Evolutionary conservation across 2,888 invertebrate species (phyloP), one percentile per base, ranked within the genome.

Genomic region (Thalpophila matura): DNA sequence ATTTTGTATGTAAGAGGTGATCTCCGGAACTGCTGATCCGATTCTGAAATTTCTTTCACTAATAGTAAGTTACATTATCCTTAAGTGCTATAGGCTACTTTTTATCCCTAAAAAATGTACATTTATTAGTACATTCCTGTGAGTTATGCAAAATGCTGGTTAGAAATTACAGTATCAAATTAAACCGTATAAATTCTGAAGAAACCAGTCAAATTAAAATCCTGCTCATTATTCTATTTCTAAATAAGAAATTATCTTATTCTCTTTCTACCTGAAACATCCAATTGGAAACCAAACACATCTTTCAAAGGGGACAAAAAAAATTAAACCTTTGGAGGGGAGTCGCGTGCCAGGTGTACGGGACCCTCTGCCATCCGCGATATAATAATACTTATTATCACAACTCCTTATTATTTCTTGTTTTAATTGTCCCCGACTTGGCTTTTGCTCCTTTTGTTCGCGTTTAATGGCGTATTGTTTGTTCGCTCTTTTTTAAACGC

Each of bases 321-420:
- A 77, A 75, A 60, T 78, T 79, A 77, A 70, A 64, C 73, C 78
- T 69, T 75, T 70, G 47, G 76, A 73, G 73, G 74, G 71, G 62
- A 85, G 82, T 81, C 80, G 81, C 80, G 75, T 82, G 79, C 93
- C 93, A 93, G 93, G 93, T 93, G 94, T 83, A 84, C 80, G 82
- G 60, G 57, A 73, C 81, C 80, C 82, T 89, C 88, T 85, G 83
- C 86, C 87, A 87, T 89, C 88, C 87, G 84, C 77, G 74, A 80
- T 88, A 89, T 89, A 91, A 91, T 92, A 91, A 93, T 93, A 93
- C 93, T 94, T 94, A 94, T 94, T 94, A 94, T 92, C 91, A 91
- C 91, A 91, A 89, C 90, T 93, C 94, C 93, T 94, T 94, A 94
- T 94, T 94, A 94, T 93, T 94, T 94, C 92, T 93, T 94, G 93